Evolutionary conservation across 1,140 invertebrate species (phyloP), one percentile per base, ranked within the genome.

Genomic region (Planococcus citri): DNA sequence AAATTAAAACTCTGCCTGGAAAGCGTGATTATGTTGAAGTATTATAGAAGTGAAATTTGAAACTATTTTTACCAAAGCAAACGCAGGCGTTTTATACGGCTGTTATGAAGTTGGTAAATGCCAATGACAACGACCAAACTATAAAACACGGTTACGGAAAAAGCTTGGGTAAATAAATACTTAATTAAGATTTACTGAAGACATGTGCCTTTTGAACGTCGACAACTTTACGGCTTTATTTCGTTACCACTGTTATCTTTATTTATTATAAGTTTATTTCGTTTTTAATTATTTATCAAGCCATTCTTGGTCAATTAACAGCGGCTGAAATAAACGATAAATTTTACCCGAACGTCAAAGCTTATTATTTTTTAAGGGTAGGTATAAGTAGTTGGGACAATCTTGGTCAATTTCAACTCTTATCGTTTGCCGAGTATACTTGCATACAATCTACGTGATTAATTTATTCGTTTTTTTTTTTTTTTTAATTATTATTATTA

Each of bases 101-200:
- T 20, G 41, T 51, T 51, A 51, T 51, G 41, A 51, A 2, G 41
- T 3, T 20, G 41, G n/a, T 20, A 20, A 33, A 33, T 33, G 12
- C 29, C 29, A 33, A 33, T 33, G 29, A 33, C 29, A 51, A 17
- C 41, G 41, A 9, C 41, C 41, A 4, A 51, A 51, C 41, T 33
- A 33, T 33, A 33, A 33, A 33, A 33, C 29, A 33, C 29, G 4
- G 29, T 33, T 33, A 33, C 29, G 29, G 41, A 51, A 51, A 51
- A 51, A 51, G 41, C 41, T 51, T 20, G 10, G 41, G 41, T 51
- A 51, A 51, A 51, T 51, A 51, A 51, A 51, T 51, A 51, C 41
- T 20, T 51, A 51, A 51, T 51, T 51, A 51, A 51, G 41, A 51
- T 51, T 51, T 51, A 51, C 41, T 51, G 41, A 51, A 51, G 41